Percentiles rank a stretch among this genome's conserved stretches.
These are phyloP conservation scores for Stenchaetothrips biformis DNA, from an alignment of 2,888 invertebrate genomes.

Conservation along the genomic window DNA sequence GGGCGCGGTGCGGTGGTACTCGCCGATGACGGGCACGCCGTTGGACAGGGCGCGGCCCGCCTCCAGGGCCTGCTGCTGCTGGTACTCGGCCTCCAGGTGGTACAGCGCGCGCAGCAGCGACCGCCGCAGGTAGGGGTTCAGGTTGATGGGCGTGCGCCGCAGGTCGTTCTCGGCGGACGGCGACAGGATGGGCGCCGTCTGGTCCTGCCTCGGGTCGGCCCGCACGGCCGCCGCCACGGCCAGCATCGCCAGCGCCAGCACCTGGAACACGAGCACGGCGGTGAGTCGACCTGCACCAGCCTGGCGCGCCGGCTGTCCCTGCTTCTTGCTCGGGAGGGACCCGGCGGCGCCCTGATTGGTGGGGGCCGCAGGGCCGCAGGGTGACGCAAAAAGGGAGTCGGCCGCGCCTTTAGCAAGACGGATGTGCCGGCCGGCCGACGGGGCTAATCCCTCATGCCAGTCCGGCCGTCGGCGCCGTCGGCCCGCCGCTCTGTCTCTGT, in stretches of 20 bases:
- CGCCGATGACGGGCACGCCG: conserved; percentile 14
- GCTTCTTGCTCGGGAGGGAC: no score
- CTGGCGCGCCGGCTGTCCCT: no score
- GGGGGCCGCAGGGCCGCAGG: no score
- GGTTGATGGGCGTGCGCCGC: conserved; percentile 11
- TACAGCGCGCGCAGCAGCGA: conserved; percentile 17
- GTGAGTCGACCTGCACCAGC: background rate
- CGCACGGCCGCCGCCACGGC: background rate
- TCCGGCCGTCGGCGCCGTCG: background rate
- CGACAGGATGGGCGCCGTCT: background rate
- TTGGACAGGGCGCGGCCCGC: conserved; percentile 2
- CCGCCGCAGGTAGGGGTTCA: conserved; percentile 13
- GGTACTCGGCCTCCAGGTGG: conserved; percentile 23
- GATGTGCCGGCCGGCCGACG: no score
- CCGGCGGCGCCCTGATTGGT: no score
- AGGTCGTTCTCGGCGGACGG: conserved; percentile 10
- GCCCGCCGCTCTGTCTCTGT: background rate
- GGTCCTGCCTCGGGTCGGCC: background rate
- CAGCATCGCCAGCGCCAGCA: background rate
- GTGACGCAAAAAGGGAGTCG: no score
- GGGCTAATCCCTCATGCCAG: background rate
- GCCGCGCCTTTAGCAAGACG: no score
- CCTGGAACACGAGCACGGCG: background rate
- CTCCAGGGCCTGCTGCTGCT: conserved; percentile 19
- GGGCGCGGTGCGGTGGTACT: conserved; percentile 19